Evolutionary conservation across 1,140 invertebrate genomes (phyloP), one percentile per base, ranked within the genome.

Genomic region (Micrasema minimum): DNA sequence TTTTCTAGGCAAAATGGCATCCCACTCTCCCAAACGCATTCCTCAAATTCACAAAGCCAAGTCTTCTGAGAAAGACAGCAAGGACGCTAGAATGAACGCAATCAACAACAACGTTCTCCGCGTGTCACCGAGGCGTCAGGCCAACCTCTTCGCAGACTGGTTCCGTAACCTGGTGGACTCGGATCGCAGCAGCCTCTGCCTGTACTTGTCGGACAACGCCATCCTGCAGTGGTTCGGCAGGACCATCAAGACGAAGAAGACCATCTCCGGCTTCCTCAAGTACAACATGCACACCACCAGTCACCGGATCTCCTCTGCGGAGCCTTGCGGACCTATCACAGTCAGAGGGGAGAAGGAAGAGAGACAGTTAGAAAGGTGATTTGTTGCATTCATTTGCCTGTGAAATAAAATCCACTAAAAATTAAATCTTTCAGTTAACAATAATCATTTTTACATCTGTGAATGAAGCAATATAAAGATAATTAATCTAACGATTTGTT

Each of bases 161-260:
- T 84, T 80, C 70, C 80, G 79, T 69, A 77, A 75, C 4, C 79
- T 83, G 78, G 78, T 85, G 45, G 83, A 85, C 61, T 72, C 80
- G 77, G 80, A 84, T 45, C 70, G 82, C 12, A 79, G 80, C 53
- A 82, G 80, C 46, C 57, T 84, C 9, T 69, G 76, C 18, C 71
- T 83, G 43, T 87, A 87, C 77, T 73, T 88, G 62, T 80, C 85
- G 18, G 85, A 87, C 72, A 81, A 86, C 76, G 81, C 82, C 3
- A 79, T 81, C 11, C 76, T 88, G 2, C 83, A 88, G 76, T 88
- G 86, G 85, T 88, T 88, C 78, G 87, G 86, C 0, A 78, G 83
- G 53, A 87, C 85, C 31, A 80, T 88, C 2, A 87, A 81, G 78
- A 83, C 80, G 0, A 82, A 82, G 68, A 85, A 85, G 74, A 85